Base-by-base conservation (phyloP, 2,888 invertebrate genomes). In the Formica aserva region DNA sequence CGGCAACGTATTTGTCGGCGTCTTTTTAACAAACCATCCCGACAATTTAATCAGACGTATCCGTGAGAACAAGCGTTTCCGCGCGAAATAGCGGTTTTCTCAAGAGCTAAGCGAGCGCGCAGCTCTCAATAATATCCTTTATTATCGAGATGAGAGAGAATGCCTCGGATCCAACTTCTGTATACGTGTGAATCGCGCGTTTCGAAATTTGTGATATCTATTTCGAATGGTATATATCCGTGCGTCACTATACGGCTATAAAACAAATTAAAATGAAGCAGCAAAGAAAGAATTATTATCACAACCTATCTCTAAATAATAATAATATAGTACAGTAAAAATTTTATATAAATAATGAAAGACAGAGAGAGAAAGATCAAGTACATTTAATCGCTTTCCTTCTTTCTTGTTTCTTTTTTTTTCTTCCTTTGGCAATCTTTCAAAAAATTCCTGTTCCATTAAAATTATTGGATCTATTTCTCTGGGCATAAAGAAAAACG, bases 11-110 rank as follows among this genome's bases (percentile, higher is more conserved):
- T 48, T 72, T 67, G 60, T 35, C 35, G 32, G 5, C 45, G 18
- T 8, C 8, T 72, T 78, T 60, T 57, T 32, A 4, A 32, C 22
- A 32, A 67, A 41, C 32, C 15, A 38, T 22, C 3, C n/a, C 0
- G 15, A 15, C 11, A 78, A 72, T 57, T 78, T 78, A 60, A 78
- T 71, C 29, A 45, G 18, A 41, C 57, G 22, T 57, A 6, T 45
- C 48, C 22, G 52, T 11, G 38, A 11, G 35, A 62, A 72, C 38
- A 5, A 32, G 32, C 22, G 5, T 52, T 55, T n/a, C 66, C 11
- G 2, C 3, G 2, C 26, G 13, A 66, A 76, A 26, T 52, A 66
- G 29, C 52, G 13, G 15, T 15, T 52, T 18, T 8, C 8, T 55
- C 26, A 35, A 65, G n/a, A 52, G 18, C 13, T n/a, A 26, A 76